A percentile compares a stretch with the other conserved stretches of the same genome.
These are phyloP conservation scores for Sarcophaga caerulescens DNA, from an alignment of 2,888 invertebrate genomes.

Conservation along the genomic window DNA sequence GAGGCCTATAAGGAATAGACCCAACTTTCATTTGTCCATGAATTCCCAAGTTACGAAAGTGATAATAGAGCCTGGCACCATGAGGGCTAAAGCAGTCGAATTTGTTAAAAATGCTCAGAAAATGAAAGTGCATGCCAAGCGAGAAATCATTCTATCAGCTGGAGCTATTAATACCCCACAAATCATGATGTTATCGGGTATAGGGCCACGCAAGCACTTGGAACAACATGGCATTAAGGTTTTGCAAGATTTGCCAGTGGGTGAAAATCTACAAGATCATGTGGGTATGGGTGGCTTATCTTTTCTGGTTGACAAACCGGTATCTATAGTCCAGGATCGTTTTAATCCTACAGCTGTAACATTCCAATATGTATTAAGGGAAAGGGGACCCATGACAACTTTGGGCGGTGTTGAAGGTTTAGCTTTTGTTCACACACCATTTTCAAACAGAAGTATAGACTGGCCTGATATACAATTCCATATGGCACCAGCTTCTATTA, in stretches of 20 bases:
- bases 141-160: slow-evolving; percentile 93
- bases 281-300: slow-evolving; percentile 90
- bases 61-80: slow-evolving; percentile 87
- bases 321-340: slow-evolving; percentile 90
- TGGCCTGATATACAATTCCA: slow-evolving; percentile 96
- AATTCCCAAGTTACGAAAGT: slow-evolving; percentile 90
- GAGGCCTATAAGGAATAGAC: slow-evolving; percentile 87
- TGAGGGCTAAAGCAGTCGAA: slow-evolving; percentile 90
- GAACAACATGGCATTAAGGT: slow-evolving; percentile 87
- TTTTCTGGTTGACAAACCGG: slow-evolving; percentile 88
- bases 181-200: slow-evolving; percentile 94
- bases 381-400: slow-evolving; percentile 92
- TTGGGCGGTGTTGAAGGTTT: slow-evolving; percentile 93
- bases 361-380: slow-evolving; percentile 89
- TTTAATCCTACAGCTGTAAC: slow-evolving; percentile 90
- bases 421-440: slow-evolving; percentile 92
- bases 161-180: slow-evolving; percentile 97
- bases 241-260: slow-evolving; percentile 88
- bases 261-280: slow-evolving; percentile 93
- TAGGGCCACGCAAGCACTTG: slow-evolving; percentile 88
- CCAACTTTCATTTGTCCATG: slow-evolving; percentile 90
- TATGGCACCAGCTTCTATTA: slow-evolving; percentile 94
- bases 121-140: slow-evolving; percentile 87
- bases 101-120: slow-evolving; percentile 88
- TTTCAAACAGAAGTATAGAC: slow-evolving; percentile 88